phyloP scores from a whole-genome alignment of 2,113 vertebrate species.

The Ceratotherium simum region DNA sequence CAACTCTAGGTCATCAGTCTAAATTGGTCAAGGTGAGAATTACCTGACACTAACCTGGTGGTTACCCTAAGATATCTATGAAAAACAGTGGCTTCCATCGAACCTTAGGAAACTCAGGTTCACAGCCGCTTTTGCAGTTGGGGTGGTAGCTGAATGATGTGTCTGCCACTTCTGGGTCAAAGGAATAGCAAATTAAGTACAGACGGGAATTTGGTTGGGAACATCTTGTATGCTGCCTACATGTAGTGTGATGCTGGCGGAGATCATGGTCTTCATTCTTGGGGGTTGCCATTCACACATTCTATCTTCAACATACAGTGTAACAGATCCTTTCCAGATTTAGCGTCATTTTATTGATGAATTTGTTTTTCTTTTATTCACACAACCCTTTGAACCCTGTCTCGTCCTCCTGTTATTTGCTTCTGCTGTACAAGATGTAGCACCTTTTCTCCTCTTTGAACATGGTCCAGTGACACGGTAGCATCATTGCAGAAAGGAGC shows the following conservation, averaged over 20 bases:
- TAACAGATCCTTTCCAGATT: slow-evolving; percentile 28
- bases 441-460: slow-evolving; percentile 73
- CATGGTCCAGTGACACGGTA: slow-evolving; percentile 61
- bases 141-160: neutral
- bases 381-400: slow-evolving; percentile 42
- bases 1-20: slow-evolving; percentile 2
- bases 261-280: slow-evolving; percentile 69
- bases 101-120: slow-evolving; percentile 46
- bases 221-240: neutral
- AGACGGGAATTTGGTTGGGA: neutral
- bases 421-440: slow-evolving; percentile 66
- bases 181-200: neutral
- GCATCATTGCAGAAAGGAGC: slow-evolving; percentile 72
- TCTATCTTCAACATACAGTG: slow-evolving; percentile 17
- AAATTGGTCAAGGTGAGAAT: slow-evolving; percentile 42
- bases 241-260: neutral
- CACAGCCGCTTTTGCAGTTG: neutral
- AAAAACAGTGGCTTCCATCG: slow-evolving; percentile 36
- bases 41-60: neutral
- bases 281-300: slow-evolving; percentile 63
- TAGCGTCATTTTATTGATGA: slow-evolving; percentile 33
- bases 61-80: neutral
- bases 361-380: slow-evolving; percentile 61
- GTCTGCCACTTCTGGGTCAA: slow-evolving; percentile 34
- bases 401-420: slow-evolving; percentile 68